Conservation (phyloP, 2,797 vertebrate genomes). For the Linurgus olivaceus region DNA sequence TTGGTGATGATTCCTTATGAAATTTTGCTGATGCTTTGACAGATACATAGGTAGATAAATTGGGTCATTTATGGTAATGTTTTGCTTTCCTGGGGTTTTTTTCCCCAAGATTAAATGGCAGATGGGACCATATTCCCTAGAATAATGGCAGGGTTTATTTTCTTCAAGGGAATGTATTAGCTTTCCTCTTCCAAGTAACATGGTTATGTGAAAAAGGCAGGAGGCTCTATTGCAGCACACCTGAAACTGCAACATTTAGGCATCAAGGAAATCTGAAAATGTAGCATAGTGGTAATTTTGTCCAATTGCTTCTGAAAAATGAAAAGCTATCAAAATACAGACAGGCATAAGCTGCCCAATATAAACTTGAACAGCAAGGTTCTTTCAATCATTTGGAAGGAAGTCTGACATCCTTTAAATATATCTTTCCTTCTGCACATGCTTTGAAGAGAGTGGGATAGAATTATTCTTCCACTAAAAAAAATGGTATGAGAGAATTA, state of each 20-base stretch:
- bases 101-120: neutral
- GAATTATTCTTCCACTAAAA: neutral
- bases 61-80: neutral
- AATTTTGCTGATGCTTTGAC: neutral
- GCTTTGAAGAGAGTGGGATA: neutral
- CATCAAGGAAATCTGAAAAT: neutral
- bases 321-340: neutral
- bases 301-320: neutral
- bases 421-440: neutral
- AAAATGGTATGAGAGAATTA: neutral
- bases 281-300: neutral
- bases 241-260: neutral
- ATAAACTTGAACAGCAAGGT: neutral
- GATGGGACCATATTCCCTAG: neutral
- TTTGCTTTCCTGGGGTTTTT: neutral
- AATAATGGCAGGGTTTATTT: neutral
- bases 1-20: neutral
- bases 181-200: neutral
- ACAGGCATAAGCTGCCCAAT: neutral
- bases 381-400: neutral
- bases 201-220: neutral
- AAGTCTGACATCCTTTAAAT: neutral
- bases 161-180: neutral
- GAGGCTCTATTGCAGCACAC: neutral
- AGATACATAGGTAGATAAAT: neutral